Evolutionary conservation across 37 sponge, comb jelly and placozoan species (phyloP).

Genomic region (Geodia barretti): DNA sequence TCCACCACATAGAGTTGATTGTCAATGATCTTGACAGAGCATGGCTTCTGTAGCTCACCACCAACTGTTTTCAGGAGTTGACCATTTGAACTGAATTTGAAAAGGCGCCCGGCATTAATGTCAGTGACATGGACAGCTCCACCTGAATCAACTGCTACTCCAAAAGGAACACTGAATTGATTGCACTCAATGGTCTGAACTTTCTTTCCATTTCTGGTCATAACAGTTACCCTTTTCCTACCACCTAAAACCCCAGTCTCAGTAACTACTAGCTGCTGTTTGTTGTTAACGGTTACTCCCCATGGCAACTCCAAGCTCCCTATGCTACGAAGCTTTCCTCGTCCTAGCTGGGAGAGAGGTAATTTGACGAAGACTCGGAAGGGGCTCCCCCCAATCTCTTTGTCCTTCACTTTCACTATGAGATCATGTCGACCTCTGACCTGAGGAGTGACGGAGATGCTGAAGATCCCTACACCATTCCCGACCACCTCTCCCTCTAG

Average conservation of each 20-base stretch:
- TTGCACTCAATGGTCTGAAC: not conserved
- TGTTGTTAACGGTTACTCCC: constrained; percentile 11
- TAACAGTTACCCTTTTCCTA: not conserved
- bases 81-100: constrained; percentile 25
- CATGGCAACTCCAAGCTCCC: constrained; percentile 7
- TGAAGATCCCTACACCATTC: no score
- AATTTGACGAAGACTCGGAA: constrained; percentile 17
- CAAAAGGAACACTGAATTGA: constrained; percentile 19
- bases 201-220: constrained; percentile 6
- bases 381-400: constrained; percentile 1
- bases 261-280: constrained; percentile 31
- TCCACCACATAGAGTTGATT: no score
- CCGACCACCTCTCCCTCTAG: no score
- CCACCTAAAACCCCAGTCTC: no score
- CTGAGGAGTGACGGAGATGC: no score
- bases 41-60: no score
- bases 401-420: not conserved
- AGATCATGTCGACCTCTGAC: constrained; percentile 20
- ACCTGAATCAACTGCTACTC: constrained; percentile 24
- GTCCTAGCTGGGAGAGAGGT: constrained; percentile 19
- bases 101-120: constrained; percentile 2
- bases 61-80: constrained; percentile 1
- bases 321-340: not conserved
- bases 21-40: no score
- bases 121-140: constrained; percentile 34